These are phyloP conservation scores for Argyresthia albistria DNA, from an alignment of 2,888 invertebrate species.

Conservation along the genomic window DNA sequence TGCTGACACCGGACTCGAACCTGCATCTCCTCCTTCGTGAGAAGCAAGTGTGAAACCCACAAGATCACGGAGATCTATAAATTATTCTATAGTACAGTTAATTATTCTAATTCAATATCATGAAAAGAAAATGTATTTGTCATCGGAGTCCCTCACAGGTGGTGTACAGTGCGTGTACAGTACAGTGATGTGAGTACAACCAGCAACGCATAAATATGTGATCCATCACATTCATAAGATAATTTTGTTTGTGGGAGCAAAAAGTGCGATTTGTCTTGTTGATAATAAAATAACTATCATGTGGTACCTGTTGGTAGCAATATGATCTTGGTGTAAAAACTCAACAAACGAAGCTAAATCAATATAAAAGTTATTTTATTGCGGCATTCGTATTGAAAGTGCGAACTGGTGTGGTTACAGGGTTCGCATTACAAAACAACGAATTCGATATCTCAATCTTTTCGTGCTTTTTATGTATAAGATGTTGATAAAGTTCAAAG, in stretches of 20 bases:
- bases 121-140: too few relatives aligned
- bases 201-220: too few relatives aligned
- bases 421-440: slow-evolving; percentile 59
- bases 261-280: slow-evolving; percentile 32
- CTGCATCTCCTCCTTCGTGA: too few relatives aligned
- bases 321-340: slow-evolving; percentile 40
- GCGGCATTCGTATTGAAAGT: slow-evolving; percentile 25
- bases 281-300: slow-evolving; percentile 11
- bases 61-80: too few relatives aligned
- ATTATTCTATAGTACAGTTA: too few relatives aligned
- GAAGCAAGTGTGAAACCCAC: too few relatives aligned
- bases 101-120: too few relatives aligned
- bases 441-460: slow-evolving; percentile 49
- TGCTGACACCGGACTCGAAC: too few relatives aligned
- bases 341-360: slow-evolving; percentile 38
- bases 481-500: not conserved
- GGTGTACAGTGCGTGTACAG: too few relatives aligned
- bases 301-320: slow-evolving; percentile 44
- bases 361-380: slow-evolving; percentile 42
- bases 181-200: too few relatives aligned
- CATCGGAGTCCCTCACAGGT: too few relatives aligned
- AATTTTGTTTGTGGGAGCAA: slow-evolving; percentile 18
- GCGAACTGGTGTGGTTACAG: slow-evolving; percentile 38
- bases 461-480: slow-evolving; percentile 34
- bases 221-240: too few relatives aligned